phyloP scores from a whole-genome alignment of 2,888 invertebrate species.

The Drosophila nigritarsus region DNA sequence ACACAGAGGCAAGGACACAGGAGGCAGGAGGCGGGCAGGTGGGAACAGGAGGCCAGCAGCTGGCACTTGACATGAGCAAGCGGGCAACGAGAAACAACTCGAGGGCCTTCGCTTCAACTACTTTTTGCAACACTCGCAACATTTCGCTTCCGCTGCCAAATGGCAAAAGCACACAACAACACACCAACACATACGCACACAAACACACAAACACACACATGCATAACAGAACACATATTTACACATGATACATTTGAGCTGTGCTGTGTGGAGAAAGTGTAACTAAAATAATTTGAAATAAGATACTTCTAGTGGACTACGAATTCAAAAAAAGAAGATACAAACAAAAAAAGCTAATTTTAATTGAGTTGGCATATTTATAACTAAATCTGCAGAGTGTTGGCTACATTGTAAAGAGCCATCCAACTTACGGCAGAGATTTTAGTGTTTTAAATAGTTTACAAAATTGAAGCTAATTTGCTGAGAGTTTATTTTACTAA shows the following conservation, averaged over 20 bases:
- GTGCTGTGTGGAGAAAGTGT: conserved; percentile 34
- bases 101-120: conserved; percentile 75
- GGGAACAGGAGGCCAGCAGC: conserved; percentile 57
- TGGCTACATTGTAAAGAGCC: background rate
- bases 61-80: conserved; percentile 81
- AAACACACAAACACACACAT: conserved; percentile 35
- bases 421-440: background rate
- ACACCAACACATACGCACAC: conserved; percentile 27
- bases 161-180: conserved; percentile 58
- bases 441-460: background rate
- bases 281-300: conserved; percentile 70
- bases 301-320: conserved; percentile 46
- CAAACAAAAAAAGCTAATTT: conserved; percentile 17
- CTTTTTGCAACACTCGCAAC: conserved; percentile 51
- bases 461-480: background rate
- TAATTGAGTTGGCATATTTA: conserved; percentile 48
- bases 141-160: conserved; percentile 71
- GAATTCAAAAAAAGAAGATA: conserved; percentile 11
- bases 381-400: conserved; percentile 50
- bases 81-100: conserved; percentile 72
- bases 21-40: conserved; percentile 11
- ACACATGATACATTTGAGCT: conserved; percentile 33
- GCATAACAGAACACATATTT: conserved; percentile 6
- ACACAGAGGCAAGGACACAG: conserved; percentile 16
- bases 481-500: too few relatives aligned